A percentile compares a stretch with the other conserved stretches of the same genome.
Conservation (phyloP, 2,888 invertebrate species). For the Glomeris marginata region DNA sequence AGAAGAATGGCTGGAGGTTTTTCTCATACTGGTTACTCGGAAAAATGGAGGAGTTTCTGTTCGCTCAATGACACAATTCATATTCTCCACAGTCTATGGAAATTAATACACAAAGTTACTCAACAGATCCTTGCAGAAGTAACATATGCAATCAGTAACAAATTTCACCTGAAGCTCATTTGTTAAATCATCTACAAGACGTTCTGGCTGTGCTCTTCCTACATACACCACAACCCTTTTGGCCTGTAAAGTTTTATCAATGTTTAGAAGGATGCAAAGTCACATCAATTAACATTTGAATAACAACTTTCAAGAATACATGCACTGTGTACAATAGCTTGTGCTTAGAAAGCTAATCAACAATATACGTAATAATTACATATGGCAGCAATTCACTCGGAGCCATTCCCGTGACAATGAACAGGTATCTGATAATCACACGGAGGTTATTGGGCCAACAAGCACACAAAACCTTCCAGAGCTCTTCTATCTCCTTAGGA, state of each 20-base stretch:
- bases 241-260: slow-evolving; percentile 59
- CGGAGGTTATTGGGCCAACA: slow-evolving; percentile 96
- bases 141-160: background rate
- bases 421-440: slow-evolving; percentile 87
- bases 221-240: slow-evolving; percentile 88
- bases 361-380: no score
- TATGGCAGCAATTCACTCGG: slow-evolving; percentile 81
- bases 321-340: no score
- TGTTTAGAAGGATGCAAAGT: slow-evolving; percentile 2
- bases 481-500: slow-evolving; percentile 84
- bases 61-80: slow-evolving; percentile 88
- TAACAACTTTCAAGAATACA: background rate
- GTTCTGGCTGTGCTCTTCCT: slow-evolving; percentile 78
- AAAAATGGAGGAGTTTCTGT: slow-evolving; percentile 98
- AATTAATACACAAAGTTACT: slow-evolving; percentile 1
- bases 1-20: slow-evolving; percentile 63
- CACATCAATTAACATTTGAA: background rate
- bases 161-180: slow-evolving; percentile 70
- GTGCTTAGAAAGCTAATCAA: no score
- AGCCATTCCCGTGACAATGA: slow-evolving; percentile 95
- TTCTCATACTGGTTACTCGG: slow-evolving; percentile 66
- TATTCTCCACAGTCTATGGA: slow-evolving; percentile 69
- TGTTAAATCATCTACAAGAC: slow-evolving; percentile 92
- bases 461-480: slow-evolving; percentile 90
- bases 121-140: background rate